Conservation (phyloP, 2,888 invertebrate species). For the Eupeodes luniger region DNA sequence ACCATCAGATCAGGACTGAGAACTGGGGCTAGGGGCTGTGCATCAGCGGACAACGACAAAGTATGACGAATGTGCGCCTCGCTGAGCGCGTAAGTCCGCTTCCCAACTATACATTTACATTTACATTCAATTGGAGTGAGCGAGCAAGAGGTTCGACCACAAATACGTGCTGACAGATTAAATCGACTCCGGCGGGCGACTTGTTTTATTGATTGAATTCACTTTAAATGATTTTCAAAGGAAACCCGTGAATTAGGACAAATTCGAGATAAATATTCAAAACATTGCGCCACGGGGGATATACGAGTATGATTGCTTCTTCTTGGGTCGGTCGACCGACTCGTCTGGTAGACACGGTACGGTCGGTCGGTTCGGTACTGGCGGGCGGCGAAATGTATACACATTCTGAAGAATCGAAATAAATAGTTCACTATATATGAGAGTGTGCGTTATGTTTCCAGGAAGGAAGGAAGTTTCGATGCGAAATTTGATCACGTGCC, state of each 20-base stretch:
- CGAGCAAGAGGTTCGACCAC: constrained; percentile 61
- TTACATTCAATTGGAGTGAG: constrained; percentile 11
- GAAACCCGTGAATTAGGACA: constrained; percentile 74
- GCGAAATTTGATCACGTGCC: constrained; percentile 77
- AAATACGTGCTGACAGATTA: constrained; percentile 67
- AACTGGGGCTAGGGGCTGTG: background rate
- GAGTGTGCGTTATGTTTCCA: constrained; percentile 50
- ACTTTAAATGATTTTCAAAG: constrained; percentile 68
- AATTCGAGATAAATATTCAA: constrained; percentile 76
- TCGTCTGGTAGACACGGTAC: background rate
- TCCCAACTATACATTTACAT: constrained; percentile 4
- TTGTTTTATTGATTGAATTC: constrained; percentile 72
- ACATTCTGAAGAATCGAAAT: background rate
- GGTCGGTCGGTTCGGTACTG: background rate
- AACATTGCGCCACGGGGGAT: constrained; percentile 74
- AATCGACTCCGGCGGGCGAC: constrained; percentile 48
- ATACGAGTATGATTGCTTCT: background rate
- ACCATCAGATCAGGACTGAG: background rate
- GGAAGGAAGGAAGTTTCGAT: constrained; percentile 76
- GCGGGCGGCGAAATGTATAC: background rate
- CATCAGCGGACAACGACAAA: constrained; percentile 11
- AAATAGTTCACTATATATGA: background rate
- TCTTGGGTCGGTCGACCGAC: background rate
- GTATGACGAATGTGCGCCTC: constrained; percentile 57
- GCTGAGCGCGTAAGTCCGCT: constrained; percentile 45